Evolutionary conservation across 2,888 invertebrate genomes (phyloP), one percentile per base, ranked within the genome.

Genomic region (Pseudococcus longispinus): DNA sequence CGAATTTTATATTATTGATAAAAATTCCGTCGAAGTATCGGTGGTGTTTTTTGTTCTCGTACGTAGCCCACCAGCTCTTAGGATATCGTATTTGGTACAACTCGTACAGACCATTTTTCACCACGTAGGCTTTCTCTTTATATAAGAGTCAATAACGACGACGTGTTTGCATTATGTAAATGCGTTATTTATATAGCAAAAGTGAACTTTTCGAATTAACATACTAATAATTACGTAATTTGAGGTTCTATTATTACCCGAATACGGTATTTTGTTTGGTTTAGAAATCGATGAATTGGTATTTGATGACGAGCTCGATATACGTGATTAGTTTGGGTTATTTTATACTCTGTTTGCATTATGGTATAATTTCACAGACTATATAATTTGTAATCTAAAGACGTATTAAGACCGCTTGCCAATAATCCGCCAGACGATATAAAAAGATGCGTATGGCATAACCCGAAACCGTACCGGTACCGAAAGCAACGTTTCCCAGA

Each of bases 271-370:
- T 51, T 80, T 80, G 42, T 80, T 80, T 42, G 42, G 42, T 42
- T 80, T 80, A 42, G 37, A 37, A 42, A 80, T 42, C 77, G 37
- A 42, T 42, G 20, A 80, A 80, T 80, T 42, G 42, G 60, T 80
- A 80, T 80, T 70, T 42, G 77, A 80, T 26, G 77, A 37, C 37
- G 37, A 80, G 42, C 77, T 42, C 42, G 20, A 80, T 80, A 80
- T 80, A 80, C 77, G 42, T 80, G 77, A 80, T 80, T 80, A 80
- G 42, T 80, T 42, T 80, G 20, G 77, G 42, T 80, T 80, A 80
- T 80, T 80, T 42, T 42, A 42, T n/a, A n/a, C n/a, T n/a, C 5
- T 80, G 77, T 80, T 80, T 80, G 77, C 77, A 80, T 42, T 80
- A 23, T 23, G 20, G 8, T 42, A 74, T 23, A 80, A 42, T 80